Evolutionary conservation across 2,888 invertebrate genomes (phyloP).

Genomic region (Drosophila bunnanda): DNA sequence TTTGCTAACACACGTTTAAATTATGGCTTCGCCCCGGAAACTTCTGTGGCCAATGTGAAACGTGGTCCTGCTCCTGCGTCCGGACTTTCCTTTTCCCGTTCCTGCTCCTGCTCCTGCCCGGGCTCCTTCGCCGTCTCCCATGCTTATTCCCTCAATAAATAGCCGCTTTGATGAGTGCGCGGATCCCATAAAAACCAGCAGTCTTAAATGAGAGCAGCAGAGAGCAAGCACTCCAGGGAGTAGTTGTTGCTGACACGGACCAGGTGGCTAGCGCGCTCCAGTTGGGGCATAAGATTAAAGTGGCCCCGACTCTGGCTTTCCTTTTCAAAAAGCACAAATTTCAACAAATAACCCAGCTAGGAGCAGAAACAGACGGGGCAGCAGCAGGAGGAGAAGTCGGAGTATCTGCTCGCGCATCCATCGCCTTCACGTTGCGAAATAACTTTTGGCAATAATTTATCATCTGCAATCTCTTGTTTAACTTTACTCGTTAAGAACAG

Average conservation of each 20-base stretch:
- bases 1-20: slow-evolving; percentile 20
- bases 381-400: not conserved
- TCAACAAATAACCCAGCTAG: slow-evolving; percentile 14
- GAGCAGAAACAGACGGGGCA: not conserved
- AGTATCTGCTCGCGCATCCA: slow-evolving; percentile 11
- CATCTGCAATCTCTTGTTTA: slow-evolving; percentile 18
- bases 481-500: slow-evolving; percentile 17
- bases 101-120: not conserved
- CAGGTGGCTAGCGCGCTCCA: slow-evolving; percentile 14
- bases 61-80: slow-evolving; percentile 7
- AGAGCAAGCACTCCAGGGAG: slow-evolving; percentile 15
- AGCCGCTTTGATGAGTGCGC: slow-evolving; percentile 19
- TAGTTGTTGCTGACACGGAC: slow-evolving; percentile 15
- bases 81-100: not conserved
- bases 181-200: slow-evolving; percentile 17
- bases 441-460: slow-evolving; percentile 19
- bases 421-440: slow-evolving; percentile 11
- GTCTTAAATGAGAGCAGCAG: slow-evolving; percentile 14
- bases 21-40: slow-evolving; percentile 17
- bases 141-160: slow-evolving; percentile 14
- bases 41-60: slow-evolving; percentile 18
- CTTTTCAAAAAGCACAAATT: slow-evolving; percentile 17
- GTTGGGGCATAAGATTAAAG: slow-evolving; percentile 14
- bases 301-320: slow-evolving; percentile 7
- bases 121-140: not conserved